Conservation (phyloP, 2,113 vertebrate genomes). For the Hydrochoerus hydrochaeris region DNA sequence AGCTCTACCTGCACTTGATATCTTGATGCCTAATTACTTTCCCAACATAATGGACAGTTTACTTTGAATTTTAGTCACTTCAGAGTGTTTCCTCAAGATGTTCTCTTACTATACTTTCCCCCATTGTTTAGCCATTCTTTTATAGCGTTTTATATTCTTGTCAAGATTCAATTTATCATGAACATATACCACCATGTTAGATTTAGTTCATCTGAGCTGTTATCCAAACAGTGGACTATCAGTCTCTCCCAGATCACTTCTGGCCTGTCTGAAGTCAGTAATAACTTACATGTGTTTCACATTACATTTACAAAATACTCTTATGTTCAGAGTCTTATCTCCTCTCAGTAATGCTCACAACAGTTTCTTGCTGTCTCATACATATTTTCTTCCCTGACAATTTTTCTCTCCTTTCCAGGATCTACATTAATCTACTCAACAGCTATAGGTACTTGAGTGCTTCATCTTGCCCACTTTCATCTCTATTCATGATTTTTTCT, state of each 20-base stretch:
- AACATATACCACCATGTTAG: background rate
- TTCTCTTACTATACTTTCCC: background rate
- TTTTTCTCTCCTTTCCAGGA: background rate
- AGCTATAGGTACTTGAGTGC: background rate
- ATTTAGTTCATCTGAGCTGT: background rate
- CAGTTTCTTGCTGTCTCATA: fast-evolving
- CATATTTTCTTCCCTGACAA: background rate
- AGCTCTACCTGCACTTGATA: background rate
- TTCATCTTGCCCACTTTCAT: background rate
- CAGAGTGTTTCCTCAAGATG: background rate
- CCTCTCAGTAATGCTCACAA: background rate
- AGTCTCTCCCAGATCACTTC: background rate
- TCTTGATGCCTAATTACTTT: background rate
- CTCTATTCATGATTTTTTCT: background rate
- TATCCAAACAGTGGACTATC: background rate
- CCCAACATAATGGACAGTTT: background rate
- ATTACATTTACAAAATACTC: background rate
- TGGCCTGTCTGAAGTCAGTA: background rate
- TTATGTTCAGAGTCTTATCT: background rate
- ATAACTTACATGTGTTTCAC: background rate
- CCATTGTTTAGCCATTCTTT: background rate
- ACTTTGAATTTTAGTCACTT: background rate
- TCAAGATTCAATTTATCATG: background rate
- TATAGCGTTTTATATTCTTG: background rate
- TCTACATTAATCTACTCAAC: background rate